Base-by-base conservation (phyloP, 2,888 invertebrate genomes). In the Choristoneura rosaceana region DNA sequence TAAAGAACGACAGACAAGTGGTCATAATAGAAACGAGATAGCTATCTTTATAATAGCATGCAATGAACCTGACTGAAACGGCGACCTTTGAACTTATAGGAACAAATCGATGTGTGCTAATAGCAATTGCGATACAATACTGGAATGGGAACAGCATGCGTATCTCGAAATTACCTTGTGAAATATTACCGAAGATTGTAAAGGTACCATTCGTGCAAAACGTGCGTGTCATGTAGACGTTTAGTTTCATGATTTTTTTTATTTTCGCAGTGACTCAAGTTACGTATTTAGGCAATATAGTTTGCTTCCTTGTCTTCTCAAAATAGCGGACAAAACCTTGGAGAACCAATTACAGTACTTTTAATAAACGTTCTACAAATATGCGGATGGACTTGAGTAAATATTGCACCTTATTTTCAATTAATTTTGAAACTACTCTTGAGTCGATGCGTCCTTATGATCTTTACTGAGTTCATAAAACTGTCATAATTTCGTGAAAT, bases 51-150 rank as follows among this genome's bases (percentile, higher is more conserved):
- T 68, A 73, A 73, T 43, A 69, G 59, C 69, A 73, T 60, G 73
- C 73, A 73, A 73, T 69, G 68, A 73, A 73, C 73, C 73, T 73
- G 73, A 69, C 73, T 69, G 68, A 69, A 69, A 73, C 43, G 59
- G 15, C 60, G 73, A 73, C 73, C 73, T 73, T 15, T 73, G 73
- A 73, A 73, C 73, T 73, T 73, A 73, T 69, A 73, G 73, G 73
- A 69, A 73, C 73, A 73, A 73, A 73, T 73, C 73, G 64, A 73
- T 69, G 64, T 73, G 73, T 73, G 73, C 73, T 73, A 73, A 73
- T 64, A 73, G 50, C 73, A 73, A 73, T 73, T 73, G 73, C 73
- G 50, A 69, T 73, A 71, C 43, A 25, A 52, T 69, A 69, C 64
- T 33, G 69, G 64, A 73, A 73, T 73, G 73, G 68, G 64, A 73